These are phyloP conservation scores for Chrysaora quinquecirrha DNA, from an alignment of 30 jellyfish, hydroid and myxozoan species.

Conservation along the genomic window DNA sequence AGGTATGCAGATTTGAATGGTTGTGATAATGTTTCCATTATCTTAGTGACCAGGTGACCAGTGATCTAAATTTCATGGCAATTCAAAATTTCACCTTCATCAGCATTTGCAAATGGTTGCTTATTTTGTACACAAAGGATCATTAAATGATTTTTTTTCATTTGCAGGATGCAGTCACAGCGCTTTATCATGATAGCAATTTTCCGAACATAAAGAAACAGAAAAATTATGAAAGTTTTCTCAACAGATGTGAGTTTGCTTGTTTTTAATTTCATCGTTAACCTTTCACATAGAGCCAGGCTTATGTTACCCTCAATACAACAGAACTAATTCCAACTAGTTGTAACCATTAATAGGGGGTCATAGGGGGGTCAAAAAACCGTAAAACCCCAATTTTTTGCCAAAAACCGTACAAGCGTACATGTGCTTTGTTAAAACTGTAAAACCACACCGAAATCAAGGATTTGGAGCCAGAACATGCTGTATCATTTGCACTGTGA, in stretches of 20 bases:
- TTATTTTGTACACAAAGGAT: too few species aligned
- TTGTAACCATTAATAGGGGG: too few species aligned
- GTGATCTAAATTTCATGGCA: not conserved
- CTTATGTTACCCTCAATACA: not conserved
- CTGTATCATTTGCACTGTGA: not conserved
- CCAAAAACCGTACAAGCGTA: too few species aligned
- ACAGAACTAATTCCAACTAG: too few species aligned
- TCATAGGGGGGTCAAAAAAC: too few species aligned
- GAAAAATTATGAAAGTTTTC: conserved; percentile 85
- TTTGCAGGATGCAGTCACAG: conserved; percentile 91
- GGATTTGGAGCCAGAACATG: not conserved
- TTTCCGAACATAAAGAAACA: conserved; percentile 80
- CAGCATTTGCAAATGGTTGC: too few species aligned
- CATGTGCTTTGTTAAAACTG: too few species aligned
- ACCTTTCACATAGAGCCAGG: not conserved
- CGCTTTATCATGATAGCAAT: conserved; percentile 85
- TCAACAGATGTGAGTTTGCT: conserved; percentile 85
- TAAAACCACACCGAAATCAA: too few species aligned
- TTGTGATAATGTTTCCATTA: too few species aligned
- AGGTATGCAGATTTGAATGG: too few species aligned
- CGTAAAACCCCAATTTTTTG: too few species aligned
- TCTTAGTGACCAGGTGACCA: too few species aligned
- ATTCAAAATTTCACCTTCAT: not conserved
- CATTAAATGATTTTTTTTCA: not conserved
- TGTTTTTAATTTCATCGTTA: not conserved